Evolutionary conservation across 2,888 invertebrate species (phyloP).

Genomic region (Catocala sponsa): DNA sequence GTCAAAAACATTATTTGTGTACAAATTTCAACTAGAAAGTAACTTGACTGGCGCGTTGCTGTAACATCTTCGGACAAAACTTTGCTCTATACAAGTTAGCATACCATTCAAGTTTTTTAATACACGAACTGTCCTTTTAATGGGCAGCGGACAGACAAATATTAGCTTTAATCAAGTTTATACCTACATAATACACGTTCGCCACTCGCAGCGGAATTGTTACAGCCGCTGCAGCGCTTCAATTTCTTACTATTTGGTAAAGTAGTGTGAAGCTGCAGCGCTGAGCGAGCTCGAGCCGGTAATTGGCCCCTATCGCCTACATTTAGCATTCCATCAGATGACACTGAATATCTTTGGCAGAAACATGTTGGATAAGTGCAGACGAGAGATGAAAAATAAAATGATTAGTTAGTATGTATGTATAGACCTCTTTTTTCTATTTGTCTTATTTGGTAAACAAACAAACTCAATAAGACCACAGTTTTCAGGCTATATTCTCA

Average conservation of each 20-base stretch:
- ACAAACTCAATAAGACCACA: too few relatives aligned
- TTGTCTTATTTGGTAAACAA: too few relatives aligned
- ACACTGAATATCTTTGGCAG: not conserved
- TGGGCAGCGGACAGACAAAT: not conserved
- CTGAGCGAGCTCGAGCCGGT: not conserved
- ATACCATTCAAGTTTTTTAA: too few relatives aligned
- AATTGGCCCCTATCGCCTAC: not conserved
- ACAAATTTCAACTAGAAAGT: too few relatives aligned
- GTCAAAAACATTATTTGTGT: too few relatives aligned
- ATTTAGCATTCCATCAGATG: not conserved
- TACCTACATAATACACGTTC: not conserved
- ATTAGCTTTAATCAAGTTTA: not conserved
- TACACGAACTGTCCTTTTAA: not conserved
- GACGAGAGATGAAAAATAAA: too few relatives aligned
- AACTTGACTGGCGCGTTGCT: too few relatives aligned
- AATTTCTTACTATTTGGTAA: not conserved
- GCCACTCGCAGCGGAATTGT: not conserved
- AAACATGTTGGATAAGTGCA: not conserved
- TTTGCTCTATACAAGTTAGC: too few relatives aligned
- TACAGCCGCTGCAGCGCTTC: conserved; percentile 1
- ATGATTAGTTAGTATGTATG: too few relatives aligned
- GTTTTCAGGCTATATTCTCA: too few relatives aligned
- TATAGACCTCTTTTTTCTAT: too few relatives aligned
- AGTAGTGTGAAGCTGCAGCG: not conserved
- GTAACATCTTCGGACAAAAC: too few relatives aligned